Percentiles rank a stretch among this genome's conserved stretches.
Conservation (phyloP, 2,113 vertebrate species). For the Ivindomyrus marchei region DNA sequence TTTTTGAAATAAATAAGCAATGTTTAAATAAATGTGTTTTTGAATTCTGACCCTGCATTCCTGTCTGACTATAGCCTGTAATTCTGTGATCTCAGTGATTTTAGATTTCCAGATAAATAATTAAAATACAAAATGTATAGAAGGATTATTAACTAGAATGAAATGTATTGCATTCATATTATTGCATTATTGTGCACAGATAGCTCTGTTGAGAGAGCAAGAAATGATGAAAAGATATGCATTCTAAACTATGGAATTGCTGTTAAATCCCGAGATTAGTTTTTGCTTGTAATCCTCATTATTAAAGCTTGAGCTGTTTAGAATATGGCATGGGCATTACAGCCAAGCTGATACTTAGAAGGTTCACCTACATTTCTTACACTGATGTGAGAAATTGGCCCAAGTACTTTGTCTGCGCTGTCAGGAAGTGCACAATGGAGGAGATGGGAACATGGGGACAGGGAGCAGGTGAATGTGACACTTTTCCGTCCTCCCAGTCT, state of each 20-base stretch:
- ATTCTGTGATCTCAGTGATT: not conserved
- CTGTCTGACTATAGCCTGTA: not conserved
- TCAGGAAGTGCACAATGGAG: constrained; percentile 34
- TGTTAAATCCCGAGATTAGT: not conserved
- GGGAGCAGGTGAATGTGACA: constrained; percentile 67
- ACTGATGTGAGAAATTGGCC: not conserved
- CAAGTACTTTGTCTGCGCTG: not conserved
- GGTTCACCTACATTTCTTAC: not conserved
- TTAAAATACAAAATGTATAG: not conserved
- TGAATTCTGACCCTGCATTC: not conserved
- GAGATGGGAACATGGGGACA: constrained; percentile 60
- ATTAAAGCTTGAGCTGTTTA: not conserved
- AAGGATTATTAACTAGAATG: not conserved
- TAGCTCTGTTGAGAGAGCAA: not conserved
- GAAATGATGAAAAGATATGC: not conserved
- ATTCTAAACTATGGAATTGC: not conserved
- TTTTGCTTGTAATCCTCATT: not conserved
- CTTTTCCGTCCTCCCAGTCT: not conserved
- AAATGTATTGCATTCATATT: not conserved
- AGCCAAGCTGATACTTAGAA: not conserved
- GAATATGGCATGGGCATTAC: not conserved
- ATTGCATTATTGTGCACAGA: not conserved
- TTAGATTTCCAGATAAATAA: not conserved
- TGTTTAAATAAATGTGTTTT: not conserved
- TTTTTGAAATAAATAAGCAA: constrained; percentile 20